Evolutionary conservation across 2,113 vertebrate species (phyloP), one percentile per base, ranked within the genome.

Genomic region (Polypterus bichir): DNA sequence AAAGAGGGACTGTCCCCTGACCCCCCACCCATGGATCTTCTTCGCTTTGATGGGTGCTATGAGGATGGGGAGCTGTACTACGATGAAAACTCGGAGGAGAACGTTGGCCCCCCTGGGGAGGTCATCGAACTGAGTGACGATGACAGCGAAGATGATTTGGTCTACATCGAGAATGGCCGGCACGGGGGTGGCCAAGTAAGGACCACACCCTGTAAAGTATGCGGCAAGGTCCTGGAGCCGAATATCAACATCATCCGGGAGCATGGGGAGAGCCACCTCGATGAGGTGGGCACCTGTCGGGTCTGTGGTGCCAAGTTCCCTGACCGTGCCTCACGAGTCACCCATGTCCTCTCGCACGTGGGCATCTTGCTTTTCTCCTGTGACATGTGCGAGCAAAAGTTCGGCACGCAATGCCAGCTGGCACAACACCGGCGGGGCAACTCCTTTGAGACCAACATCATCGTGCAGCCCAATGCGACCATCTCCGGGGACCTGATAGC

Each of bases 41-140:
- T 89, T 0, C 86, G 84, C 54, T 70, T 89, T 67, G 87, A 87
- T 46, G 86, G 45, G 46, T 88, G 57, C 9, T 51, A 63, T 57
- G 86, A 75, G 0, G 85, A 88, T 64, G 88, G 81, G 0, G 85
- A 71, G 9, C 70, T 77, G 66, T 81, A 75, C 63, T 83, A 76
- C 56, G 83, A 75, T 66, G 86, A 89, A 0, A 70, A 61, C 66
- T 77, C 10, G 0, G 81, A 4, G 78, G 89, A 88, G 53, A 89
- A 94, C 78, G 78, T 82, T 1, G 89, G 79, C 2, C 81, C 92
- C 0, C 77, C 87, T 0, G 91, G 88, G 3, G 93, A 97, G 49
- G 87, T 98, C 46, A 98, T 97, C 0, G 93, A 98, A 71, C 78
- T 98, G 69, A 98, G 93, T 0, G 94, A 97, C 0, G 93, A 97